Evolutionary conservation across 2,888 invertebrate species (phyloP), one percentile per base, ranked within the genome.

Genomic region (Branchellion lobata): DNA sequence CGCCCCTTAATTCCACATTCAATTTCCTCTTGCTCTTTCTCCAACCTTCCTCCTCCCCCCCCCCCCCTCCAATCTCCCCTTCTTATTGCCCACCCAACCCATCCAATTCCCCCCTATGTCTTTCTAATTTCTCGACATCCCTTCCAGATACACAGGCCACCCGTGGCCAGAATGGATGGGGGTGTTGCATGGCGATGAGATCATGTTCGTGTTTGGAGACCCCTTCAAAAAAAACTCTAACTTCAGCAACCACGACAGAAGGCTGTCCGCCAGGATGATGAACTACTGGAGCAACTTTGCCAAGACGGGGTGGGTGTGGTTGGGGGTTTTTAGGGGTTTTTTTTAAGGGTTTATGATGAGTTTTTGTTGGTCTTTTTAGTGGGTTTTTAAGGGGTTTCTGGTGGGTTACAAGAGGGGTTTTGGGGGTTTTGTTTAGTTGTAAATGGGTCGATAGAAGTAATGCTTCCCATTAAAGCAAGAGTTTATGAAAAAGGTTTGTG

Each of bases 111-210:
- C n/a, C n/a, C 92, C 93, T 86, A 95, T 87, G 47, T 95, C 93
- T 88, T 94, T 93, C 90, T 96, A 96, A 88, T 93, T n/a, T n/a
- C n/a, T n/a, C n/a, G n/a, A 93, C 86, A 95, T 93, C 88, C 93
- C 92, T 85, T 94, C 95, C 86, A 91, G 88, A 14, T 88, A 94
- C 83, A 90, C 91, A 86, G 91, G 91, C 81, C 93, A 93, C 86
- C 93, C 93, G 0, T 96, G 96, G 96, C 95, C 96, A 0, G 91
- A 92, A 78, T 96, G 96, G 96, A 94, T 95, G 83, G 96, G 96
- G 34, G 95, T 95, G n/a, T 92, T 96, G 91, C 96, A 96, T 87
- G 96, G 93, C 1, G 95, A 96, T 88, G 96, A 96, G 88, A 95
- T 96, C 83, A 93, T 92, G 87, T 96, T 94, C 88, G 79, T 81